Evolutionary conservation across 1,140 invertebrate species (phyloP).

Genomic region (Polypedilum vanderplanki): DNA sequence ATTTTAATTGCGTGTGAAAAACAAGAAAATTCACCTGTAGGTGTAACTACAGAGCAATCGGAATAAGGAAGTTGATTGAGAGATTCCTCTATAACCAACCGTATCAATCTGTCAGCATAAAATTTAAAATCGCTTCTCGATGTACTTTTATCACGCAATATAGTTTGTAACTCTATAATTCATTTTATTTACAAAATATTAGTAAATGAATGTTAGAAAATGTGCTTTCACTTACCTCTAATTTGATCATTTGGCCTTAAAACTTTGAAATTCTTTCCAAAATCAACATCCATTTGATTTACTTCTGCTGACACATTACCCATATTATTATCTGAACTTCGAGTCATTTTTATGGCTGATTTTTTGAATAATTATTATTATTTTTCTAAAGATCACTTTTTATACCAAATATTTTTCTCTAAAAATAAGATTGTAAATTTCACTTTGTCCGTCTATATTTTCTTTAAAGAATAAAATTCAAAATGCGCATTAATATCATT

Average conservation of each 20-base stretch:
- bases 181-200: not conserved
- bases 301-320: slow-evolving; percentile 35
- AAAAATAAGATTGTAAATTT: too few species aligned
- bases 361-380: not conserved
- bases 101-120: slow-evolving; percentile 90
- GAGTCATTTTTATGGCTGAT: not conserved
- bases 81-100: slow-evolving; percentile 96
- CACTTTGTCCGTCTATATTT: too few species aligned
- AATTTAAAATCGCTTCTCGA: slow-evolving; percentile 95
- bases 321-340: slow-evolving; percentile 22
- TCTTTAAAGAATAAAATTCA: not conserved
- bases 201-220: not conserved
- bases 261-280: slow-evolving; percentile 72
- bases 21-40: slow-evolving; percentile 56
- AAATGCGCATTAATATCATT: not conserved
- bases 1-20: not conserved
- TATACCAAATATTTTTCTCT: not conserved
- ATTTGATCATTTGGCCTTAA: slow-evolving; percentile 81
- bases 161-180: slow-evolving; percentile 76
- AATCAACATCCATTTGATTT: slow-evolving; percentile 52
- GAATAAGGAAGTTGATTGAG: slow-evolving; percentile 94
- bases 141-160: slow-evolving; percentile 91
- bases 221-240: slow-evolving; percentile 40
- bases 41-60: slow-evolving; percentile 81
- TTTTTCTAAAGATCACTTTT: not conserved